phyloP scores from a whole-genome alignment of 2,113 vertebrate species.

The Lepisosteus osseus region DNA sequence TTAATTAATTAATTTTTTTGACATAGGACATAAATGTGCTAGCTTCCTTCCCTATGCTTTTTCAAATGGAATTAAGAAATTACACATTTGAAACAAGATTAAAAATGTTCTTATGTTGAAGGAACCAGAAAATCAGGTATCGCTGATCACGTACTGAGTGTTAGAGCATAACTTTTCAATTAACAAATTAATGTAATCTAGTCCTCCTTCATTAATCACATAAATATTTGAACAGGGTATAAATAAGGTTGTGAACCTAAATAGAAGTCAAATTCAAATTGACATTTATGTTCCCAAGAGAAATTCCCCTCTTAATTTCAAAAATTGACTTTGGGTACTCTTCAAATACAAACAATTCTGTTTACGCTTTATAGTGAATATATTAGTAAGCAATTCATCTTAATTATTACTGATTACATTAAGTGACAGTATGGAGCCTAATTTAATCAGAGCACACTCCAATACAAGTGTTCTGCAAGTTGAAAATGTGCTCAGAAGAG shows the following conservation, averaged over 20 bases:
- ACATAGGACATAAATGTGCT: background rate
- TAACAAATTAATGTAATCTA: constrained; percentile 80
- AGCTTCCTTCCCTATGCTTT: background rate
- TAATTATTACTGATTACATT: constrained; percentile 69
- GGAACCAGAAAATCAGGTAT: background rate
- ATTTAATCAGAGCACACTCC: constrained; percentile 41
- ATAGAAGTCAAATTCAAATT: constrained; percentile 44
- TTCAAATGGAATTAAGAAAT: background rate
- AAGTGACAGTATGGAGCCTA: constrained; percentile 52
- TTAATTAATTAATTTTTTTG: background rate
- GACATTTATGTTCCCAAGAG: constrained; percentile 33
- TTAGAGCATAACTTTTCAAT: constrained; percentile 50
- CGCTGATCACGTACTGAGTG: background rate
- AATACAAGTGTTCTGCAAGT: constrained; percentile 12
- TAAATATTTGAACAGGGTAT: constrained; percentile 74
- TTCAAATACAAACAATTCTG: constrained; percentile 44
- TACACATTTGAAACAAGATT: background rate
- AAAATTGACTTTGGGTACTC: constrained; percentile 53
- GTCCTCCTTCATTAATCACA: constrained; percentile 71
- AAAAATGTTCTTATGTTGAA: background rate
- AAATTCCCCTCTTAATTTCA: constrained; percentile 46
- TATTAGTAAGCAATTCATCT: constrained; percentile 53
- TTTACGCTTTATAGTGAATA: constrained; percentile 39
- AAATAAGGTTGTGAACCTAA: constrained; percentile 56
- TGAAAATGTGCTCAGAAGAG: background rate